Evolutionary conservation across 1,140 invertebrate genomes (phyloP), one percentile per base, ranked within the genome.

Genomic region (Plutomurus gul): DNA sequence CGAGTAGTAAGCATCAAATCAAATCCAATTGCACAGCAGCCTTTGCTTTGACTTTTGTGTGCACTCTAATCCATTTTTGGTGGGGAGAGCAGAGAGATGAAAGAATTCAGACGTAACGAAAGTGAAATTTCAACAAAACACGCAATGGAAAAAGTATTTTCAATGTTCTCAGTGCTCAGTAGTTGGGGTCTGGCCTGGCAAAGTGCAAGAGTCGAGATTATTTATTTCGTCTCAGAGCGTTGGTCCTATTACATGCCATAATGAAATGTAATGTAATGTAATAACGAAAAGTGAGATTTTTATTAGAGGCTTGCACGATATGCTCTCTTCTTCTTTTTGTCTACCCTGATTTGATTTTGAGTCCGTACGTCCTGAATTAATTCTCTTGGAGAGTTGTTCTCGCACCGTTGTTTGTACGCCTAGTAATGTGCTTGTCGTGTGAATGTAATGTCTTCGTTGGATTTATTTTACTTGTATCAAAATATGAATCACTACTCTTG

Each of bases 41-140:
- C n/a, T n/a, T n/a, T n/a, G n/a, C n/a, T 65, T 65, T 30, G 56
- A 65, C 56, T 65, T 65, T 72, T 72, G 11, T 71, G 36, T 72
- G 25, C 25, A 46, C 22, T 72, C 70, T 71, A 10, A 20, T 72
- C 36, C 70, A 39, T 40, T 72, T 46, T 46, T 47, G 10, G 11
- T n/a, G 27, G 27, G n/a, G 73, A 75, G 73, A n/a, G n/a, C n/a
- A n/a, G n/a, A n/a, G n/a, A n/a, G n/a, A n/a, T 10, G 7, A 49
- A 47, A 75, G 46, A 75, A 43, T 16, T 39, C 11, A 75, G n/a
- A 46, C 49, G 18, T 22, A 49, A 22, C 13, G 43, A 75, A 75
- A 75, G 47, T 75, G 73, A 75, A 75, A 75, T 49, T 75, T 75
- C 30, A 49, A 46, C 18, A 75, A 49, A 75, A 27, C 73, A 75